phyloP scores from a whole-genome alignment of 2,888 invertebrate species.

The Elegia similella region DNA sequence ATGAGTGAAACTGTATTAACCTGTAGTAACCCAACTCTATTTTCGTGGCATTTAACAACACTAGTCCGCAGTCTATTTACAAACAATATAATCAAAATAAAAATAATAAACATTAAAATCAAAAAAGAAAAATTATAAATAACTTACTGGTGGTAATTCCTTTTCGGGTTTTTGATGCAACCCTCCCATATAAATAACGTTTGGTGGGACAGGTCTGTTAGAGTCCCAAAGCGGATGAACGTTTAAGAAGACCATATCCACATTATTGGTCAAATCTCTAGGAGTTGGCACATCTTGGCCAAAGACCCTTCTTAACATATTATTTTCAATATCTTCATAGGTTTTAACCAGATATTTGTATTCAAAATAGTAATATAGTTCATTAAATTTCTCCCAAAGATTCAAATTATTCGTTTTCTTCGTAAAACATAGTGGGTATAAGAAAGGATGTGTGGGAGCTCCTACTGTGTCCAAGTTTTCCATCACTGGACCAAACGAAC shows the following conservation, averaged over 20 bases:
- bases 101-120: slow-evolving; percentile 19
- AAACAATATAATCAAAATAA: too few relatives aligned
- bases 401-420: slow-evolving; percentile 37
- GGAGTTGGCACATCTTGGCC: slow-evolving; percentile 35
- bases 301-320: slow-evolving; percentile 31
- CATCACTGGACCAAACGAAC: slow-evolving; percentile 36
- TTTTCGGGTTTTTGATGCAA: slow-evolving; percentile 54
- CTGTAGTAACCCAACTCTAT: too few relatives aligned
- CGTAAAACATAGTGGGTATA: slow-evolving; percentile 33
- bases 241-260: slow-evolving; percentile 63
- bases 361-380: slow-evolving; percentile 30
- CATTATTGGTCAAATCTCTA: slow-evolving; percentile 34
- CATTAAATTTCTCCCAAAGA: slow-evolving; percentile 36
- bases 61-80: too few relatives aligned
- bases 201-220: slow-evolving; percentile 57
- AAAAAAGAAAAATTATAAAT: not conserved
- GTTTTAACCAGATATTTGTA: slow-evolving; percentile 11
- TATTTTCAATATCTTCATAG: slow-evolving; percentile 23
- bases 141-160: slow-evolving; percentile 54
- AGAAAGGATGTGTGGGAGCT: slow-evolving; percentile 38
- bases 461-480: slow-evolving; percentile 2
- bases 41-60: too few relatives aligned
- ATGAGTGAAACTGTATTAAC: too few relatives aligned
- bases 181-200: slow-evolving; percentile 60
- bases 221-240: slow-evolving; percentile 51